phyloP scores from a whole-genome alignment of 2,888 invertebrate species.

The Caenorhabditis japonica region DNA sequence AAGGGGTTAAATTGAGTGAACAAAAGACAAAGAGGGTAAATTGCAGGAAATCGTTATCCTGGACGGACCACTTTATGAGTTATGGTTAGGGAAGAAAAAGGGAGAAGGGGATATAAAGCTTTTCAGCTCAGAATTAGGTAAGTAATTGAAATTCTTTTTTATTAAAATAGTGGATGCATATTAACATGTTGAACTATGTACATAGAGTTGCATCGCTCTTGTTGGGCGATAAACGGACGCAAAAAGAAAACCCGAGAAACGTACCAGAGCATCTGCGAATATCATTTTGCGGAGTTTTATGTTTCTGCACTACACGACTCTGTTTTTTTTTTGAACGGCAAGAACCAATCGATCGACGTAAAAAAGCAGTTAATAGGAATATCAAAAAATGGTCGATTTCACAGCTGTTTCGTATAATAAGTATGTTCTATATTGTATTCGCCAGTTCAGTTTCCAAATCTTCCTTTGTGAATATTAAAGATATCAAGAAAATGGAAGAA shows the following conservation, averaged over 20 bases:
- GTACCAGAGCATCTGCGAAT: constrained; percentile 51
- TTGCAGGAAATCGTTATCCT: constrained; percentile 45
- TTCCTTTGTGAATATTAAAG: no score
- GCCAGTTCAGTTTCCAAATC: no score
- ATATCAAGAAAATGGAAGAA: neutral
- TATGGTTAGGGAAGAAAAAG: no score
- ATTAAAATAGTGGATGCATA: no score
- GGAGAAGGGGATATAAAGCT: no score
- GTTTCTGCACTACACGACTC: constrained; percentile 19
- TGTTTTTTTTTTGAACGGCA: constrained; percentile 1
- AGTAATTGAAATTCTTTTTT: no score
- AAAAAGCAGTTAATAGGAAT: constrained; percentile 5
- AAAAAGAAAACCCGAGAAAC: no score
- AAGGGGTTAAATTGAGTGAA: constrained; percentile 40
- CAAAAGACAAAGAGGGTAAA: constrained; percentile 23
- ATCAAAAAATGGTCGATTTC: constrained; percentile 27
- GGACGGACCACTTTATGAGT: neutral
- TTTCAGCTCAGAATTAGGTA: no score
- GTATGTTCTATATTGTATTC: constrained; percentile 23
- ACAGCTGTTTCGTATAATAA: constrained; percentile 19
- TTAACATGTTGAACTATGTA: no score
- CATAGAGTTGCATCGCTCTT: constrained; percentile 12
- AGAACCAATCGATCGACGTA: neutral
- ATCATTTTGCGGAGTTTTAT: constrained; percentile 45
- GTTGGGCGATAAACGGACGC: constrained; percentile 22